Conservation (phyloP, 1,140 invertebrate species). For the Drosophila pallidifrons region DNA sequence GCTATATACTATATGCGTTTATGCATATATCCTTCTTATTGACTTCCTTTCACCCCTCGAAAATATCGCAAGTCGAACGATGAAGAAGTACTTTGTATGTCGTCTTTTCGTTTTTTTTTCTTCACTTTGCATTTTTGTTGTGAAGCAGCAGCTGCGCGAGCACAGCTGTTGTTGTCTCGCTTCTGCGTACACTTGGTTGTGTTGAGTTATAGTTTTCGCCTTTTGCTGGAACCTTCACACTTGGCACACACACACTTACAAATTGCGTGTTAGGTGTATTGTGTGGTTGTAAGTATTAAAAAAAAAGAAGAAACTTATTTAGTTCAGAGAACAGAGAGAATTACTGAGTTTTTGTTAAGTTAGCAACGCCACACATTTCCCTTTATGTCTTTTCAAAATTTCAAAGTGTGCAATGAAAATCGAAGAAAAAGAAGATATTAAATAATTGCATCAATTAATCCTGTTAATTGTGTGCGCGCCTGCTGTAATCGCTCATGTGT, state of each 20-base stretch:
- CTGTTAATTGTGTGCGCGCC: conserved; percentile 34
- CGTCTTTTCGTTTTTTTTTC: conserved; percentile 30
- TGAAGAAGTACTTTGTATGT: conserved; percentile 56
- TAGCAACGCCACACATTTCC: conserved; percentile 41
- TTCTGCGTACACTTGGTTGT: conserved; percentile 56
- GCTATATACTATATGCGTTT: background rate
- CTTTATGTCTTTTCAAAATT: conserved; percentile 62
- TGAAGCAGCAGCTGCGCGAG: conserved; percentile 72
- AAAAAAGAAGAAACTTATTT: background rate
- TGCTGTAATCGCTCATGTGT: conserved; percentile 57
- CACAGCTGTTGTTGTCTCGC: conserved; percentile 73
- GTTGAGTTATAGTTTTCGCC: conserved; percentile 24
- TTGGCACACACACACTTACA: conserved; percentile 9
- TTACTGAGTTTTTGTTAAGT: conserved; percentile 24
- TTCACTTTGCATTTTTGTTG: conserved; percentile 51
- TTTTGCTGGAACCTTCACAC: conserved; percentile 34
- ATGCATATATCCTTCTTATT: conserved; percentile 16
- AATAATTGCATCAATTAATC: conserved; percentile 51
- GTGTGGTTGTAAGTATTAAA: background rate
- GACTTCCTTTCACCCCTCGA: conserved; percentile 25
- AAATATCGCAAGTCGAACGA: conserved; percentile 36
- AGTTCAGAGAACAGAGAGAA: conserved; percentile 13
- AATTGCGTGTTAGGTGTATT: background rate
- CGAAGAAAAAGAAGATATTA: conserved; percentile 61
- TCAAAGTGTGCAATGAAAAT: conserved; percentile 72